These are phyloP conservation scores for Catajapyx aquilonaris DNA, from an alignment of 1,140 invertebrate genomes.

Conservation along the genomic window DNA sequence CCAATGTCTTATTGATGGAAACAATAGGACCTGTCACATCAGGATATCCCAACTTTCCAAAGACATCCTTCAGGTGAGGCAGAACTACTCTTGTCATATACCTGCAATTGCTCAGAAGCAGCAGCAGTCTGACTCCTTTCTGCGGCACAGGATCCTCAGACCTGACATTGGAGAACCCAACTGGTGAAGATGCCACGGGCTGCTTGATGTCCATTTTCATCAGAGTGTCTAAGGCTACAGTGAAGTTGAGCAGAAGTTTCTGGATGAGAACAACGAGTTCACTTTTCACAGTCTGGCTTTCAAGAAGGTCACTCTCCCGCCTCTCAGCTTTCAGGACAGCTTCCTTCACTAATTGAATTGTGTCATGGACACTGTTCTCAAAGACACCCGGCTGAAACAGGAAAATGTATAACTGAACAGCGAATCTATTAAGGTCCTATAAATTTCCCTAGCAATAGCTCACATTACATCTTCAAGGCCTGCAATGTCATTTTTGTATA, in stretches of 20 bases:
- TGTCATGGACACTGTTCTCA: constrained; percentile 61
- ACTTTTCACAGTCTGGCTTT: constrained; percentile 34
- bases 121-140: constrained; percentile 52
- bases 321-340: constrained; percentile 47
- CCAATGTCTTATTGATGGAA: too few relatives aligned
- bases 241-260: constrained; percentile 34
- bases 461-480: too few relatives aligned
- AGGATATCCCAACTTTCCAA: constrained; percentile 44
- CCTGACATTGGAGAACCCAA: too few relatives aligned
- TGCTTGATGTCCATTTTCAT: too few relatives aligned
- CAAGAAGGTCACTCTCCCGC: constrained; percentile 46
- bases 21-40: constrained; percentile 37
- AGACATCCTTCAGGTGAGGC: constrained; percentile 37
- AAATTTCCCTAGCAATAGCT: too few relatives aligned
- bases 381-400: constrained; percentile 66
- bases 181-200: background rate
- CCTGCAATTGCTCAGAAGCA: constrained; percentile 73
- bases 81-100: constrained; percentile 56
- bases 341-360: constrained; percentile 65
- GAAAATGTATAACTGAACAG: too few relatives aligned
- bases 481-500: too few relatives aligned
- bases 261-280: constrained; percentile 46
- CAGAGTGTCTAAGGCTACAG: constrained; percentile 11
- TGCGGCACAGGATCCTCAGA: too few relatives aligned
- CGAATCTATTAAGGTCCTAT: too few relatives aligned